Evolutionary conservation across 2,797 vertebrate species (phyloP).

Genomic region (Alca torda): DNA sequence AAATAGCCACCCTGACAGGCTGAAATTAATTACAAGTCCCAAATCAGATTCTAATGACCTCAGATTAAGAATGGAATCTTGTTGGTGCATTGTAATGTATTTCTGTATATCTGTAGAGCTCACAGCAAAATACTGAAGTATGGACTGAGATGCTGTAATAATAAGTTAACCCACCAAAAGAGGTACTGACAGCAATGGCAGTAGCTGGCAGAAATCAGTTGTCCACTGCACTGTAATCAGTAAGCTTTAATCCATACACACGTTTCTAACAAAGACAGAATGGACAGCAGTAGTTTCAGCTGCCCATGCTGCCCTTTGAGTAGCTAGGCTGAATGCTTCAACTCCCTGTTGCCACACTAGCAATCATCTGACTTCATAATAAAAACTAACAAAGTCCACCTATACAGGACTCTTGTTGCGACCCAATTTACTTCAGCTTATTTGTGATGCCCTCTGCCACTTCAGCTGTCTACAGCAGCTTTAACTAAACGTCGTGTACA

Average conservation of each 20-base stretch:
- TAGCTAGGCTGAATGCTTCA: neutral
- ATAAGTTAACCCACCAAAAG: neutral
- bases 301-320: neutral
- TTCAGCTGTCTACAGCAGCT: neutral
- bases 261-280: neutral
- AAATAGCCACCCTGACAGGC: neutral
- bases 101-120: neutral
- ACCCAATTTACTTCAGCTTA: neutral
- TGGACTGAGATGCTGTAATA: neutral
- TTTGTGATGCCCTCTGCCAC: neutral
- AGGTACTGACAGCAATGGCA: neutral
- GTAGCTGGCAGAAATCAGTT: neutral
- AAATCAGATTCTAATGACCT: neutral
- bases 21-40: neutral
- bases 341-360: neutral
- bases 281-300: neutral
- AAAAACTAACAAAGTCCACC: neutral
- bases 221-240: neutral
- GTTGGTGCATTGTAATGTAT: neutral
- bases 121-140: neutral
- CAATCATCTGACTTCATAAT: neutral
- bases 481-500: neutral
- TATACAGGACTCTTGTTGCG: neutral
- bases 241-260: neutral
- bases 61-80: neutral